phyloP scores from a whole-genome alignment of 1,140 invertebrate species.

The Mya arenaria region DNA sequence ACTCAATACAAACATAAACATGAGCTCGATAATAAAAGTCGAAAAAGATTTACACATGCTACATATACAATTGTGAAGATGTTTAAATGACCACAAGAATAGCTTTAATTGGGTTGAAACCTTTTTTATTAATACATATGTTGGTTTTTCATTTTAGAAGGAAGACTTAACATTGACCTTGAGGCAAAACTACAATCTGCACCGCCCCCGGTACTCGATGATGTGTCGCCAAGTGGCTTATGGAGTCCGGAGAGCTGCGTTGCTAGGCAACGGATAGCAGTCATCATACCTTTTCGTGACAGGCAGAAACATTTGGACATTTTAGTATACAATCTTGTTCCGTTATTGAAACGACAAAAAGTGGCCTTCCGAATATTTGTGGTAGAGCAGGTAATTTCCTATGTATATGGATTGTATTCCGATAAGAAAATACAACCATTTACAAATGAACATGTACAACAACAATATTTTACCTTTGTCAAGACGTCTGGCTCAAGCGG shows the following conservation, averaged over 20 bases:
- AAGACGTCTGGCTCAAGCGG: no score
- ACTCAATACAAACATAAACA: no score
- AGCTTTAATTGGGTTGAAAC: no score
- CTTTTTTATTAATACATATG: no score
- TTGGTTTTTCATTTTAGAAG: not conserved
- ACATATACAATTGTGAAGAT: no score
- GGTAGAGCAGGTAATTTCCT: conserved; percentile 92
- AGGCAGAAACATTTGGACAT: conserved; percentile 89
- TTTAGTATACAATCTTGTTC: conserved; percentile 94
- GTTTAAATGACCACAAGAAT: no score
- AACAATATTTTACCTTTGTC: no score
- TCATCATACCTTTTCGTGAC: conserved; percentile 86
- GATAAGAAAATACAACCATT: no score
- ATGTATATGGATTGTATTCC: no score
- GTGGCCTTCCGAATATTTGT: conserved; percentile 96
- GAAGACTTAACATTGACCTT: not conserved
- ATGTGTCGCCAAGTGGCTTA: not conserved
- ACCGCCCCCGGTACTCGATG: not conserved
- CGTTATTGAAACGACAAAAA: conserved; percentile 93
- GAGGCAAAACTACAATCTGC: not conserved
- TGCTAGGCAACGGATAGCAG: conserved; percentile 71
- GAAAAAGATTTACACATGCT: no score
- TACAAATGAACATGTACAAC: no score
- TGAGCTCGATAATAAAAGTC: no score
- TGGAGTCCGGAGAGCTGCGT: conserved; percentile 69